These are phyloP conservation scores for Lycaon pictus DNA, from an alignment of 2,113 vertebrate species.

Conservation along the genomic window DNA sequence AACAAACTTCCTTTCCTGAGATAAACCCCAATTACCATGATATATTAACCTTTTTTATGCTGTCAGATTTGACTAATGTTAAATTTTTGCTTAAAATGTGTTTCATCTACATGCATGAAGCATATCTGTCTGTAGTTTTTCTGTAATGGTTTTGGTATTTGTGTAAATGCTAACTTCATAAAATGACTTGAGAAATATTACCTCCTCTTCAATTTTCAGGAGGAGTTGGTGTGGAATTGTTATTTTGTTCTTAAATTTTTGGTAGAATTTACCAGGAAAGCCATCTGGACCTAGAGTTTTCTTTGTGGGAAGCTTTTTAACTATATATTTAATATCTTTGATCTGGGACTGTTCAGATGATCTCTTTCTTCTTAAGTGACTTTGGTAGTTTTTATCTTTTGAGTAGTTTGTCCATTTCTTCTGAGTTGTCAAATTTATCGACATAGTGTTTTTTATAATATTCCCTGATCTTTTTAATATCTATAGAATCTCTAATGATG, in stretches of 20 bases:
- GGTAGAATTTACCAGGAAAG: neutral
- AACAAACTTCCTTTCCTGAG: neutral
- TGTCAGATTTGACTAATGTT: neutral
- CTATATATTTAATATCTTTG: neutral
- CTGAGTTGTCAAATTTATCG: neutral
- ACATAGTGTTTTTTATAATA: neutral
- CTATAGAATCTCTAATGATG: neutral
- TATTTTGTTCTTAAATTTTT: conserved; percentile 10
- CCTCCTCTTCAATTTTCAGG: neutral
- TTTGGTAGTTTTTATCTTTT: neutral
- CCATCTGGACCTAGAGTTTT: neutral
- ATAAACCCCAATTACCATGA: neutral
- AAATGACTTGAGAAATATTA: neutral
- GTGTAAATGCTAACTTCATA: neutral
- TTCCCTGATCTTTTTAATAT: neutral
- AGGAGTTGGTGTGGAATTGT: neutral
- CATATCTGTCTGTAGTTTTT: neutral
- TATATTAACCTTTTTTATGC: neutral
- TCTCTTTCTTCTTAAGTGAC: neutral
- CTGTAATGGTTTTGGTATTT: neutral
- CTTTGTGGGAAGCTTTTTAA: neutral
- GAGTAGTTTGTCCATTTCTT: neutral
- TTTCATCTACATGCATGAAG: neutral
- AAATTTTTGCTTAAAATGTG: neutral
- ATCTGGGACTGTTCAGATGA: neutral